These are phyloP conservation scores for Cossypha heuglini DNA, from an alignment of 2,797 vertebrate genomes.

Conservation along the genomic window DNA sequence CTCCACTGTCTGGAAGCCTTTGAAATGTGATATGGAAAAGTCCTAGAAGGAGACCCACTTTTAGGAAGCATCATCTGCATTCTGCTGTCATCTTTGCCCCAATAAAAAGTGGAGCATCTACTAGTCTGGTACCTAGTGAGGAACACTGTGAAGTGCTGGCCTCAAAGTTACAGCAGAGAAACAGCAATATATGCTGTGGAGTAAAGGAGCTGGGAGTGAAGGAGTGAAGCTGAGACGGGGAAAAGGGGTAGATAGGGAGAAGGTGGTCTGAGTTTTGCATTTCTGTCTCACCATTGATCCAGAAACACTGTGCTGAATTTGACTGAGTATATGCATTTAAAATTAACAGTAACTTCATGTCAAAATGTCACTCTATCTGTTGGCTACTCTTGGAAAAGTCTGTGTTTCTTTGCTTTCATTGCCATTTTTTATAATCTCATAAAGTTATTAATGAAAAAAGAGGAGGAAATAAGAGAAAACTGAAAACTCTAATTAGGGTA, in stretches of 20 bases:
- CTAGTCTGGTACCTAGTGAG: neutral
- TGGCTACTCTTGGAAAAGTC: neutral
- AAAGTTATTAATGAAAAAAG: neutral
- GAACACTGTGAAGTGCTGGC: neutral
- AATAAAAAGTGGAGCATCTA: neutral
- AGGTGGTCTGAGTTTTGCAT: neutral
- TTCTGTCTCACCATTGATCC: neutral
- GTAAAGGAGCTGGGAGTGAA: neutral
- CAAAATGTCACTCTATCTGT: neutral
- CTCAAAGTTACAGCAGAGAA: neutral
- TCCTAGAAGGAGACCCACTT: neutral
- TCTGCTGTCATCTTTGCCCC: neutral
- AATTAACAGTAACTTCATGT: neutral
- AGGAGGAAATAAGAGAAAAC: neutral
- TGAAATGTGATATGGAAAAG: neutral
- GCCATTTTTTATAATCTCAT: neutral
- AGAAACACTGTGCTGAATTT: neutral
- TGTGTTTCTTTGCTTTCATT: neutral
- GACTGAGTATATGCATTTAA: neutral
- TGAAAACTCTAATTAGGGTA: neutral
- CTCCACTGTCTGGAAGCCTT: neutral
- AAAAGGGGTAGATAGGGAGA: neutral
- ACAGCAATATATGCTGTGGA: accelerated
- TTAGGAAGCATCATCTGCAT: neutral
- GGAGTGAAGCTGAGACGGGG: neutral